These are phyloP conservation scores for Neodiprion virginianus DNA, from an alignment of 1,140 invertebrate genomes.

Conservation along the genomic window DNA sequence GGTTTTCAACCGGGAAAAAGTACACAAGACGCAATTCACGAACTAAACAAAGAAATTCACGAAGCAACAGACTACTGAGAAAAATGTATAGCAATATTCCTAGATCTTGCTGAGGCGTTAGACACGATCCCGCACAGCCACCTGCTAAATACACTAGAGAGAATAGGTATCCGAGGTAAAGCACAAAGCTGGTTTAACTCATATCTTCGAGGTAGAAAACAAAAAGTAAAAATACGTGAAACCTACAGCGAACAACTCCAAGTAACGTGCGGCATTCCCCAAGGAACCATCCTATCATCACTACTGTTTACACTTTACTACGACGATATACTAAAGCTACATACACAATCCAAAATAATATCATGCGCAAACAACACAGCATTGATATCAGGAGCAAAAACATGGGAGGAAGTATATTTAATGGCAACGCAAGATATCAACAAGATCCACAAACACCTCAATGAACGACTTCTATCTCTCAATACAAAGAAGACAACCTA, in stretches of 20 bases:
- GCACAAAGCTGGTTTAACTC: conserved; percentile 24
- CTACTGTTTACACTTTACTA: no score
- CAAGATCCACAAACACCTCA: background rate
- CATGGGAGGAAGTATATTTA: background rate
- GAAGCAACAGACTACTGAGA: conserved; percentile 23
- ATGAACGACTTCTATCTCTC: background rate
- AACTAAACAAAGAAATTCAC: conserved; percentile 26
- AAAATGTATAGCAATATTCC: conserved; percentile 24
- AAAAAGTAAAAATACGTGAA: conserved; percentile 17
- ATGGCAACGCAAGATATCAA: background rate
- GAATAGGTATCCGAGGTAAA: conserved; percentile 33
- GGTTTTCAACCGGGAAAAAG: conserved; percentile 30
- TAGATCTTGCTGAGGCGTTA: conserved; percentile 42
- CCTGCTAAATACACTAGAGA: conserved; percentile 32
- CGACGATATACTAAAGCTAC: no score
- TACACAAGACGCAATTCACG: conserved; percentile 25
- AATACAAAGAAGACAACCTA: background rate
- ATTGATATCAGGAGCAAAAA: background rate
- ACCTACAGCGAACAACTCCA: background rate
- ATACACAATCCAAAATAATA: background rate
- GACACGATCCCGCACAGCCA: conserved; percentile 36
- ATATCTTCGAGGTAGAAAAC: conserved; percentile 27
- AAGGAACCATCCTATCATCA: background rate
- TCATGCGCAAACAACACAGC: background rate
- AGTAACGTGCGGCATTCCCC: conserved; percentile 7